phyloP scores from a whole-genome alignment of 2,888 invertebrate species.

The Caenorhabditis sp. region DNA sequence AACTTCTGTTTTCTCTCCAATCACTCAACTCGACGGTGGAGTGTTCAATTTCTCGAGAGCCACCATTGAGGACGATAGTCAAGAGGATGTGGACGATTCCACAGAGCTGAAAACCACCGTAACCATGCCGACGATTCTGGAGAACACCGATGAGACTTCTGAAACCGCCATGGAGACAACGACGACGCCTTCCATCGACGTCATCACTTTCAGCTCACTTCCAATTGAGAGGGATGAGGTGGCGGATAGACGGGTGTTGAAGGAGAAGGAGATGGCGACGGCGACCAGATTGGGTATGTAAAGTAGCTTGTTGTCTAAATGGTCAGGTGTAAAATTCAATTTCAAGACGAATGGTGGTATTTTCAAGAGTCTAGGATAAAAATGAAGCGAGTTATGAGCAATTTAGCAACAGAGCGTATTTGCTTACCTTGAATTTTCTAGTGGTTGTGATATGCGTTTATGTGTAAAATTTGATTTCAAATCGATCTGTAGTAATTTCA shows the following conservation, averaged over 20 bases:
- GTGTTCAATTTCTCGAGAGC: slow-evolving; percentile 56
- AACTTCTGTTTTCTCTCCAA: slow-evolving; percentile 50
- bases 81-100: slow-evolving; percentile 44
- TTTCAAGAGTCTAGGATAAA: not conserved
- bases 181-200: slow-evolving; percentile 21
- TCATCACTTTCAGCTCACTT: slow-evolving; percentile 53
- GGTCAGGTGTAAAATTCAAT: no score
- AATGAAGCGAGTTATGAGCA: no score
- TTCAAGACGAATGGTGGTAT: no score
- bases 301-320: not conserved
- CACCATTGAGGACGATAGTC: slow-evolving; percentile 53
- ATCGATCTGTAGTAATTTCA: no score
- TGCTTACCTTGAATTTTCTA: no score
- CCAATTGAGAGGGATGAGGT: slow-evolving; percentile 56
- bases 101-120: slow-evolving; percentile 14
- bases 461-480: no score
- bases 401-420: no score
- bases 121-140: not conserved
- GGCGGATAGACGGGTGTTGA: slow-evolving; percentile 50
- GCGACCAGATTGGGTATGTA: slow-evolving; percentile 11
- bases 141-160: not conserved
- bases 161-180: not conserved
- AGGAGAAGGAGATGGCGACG: slow-evolving; percentile 55
- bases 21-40: slow-evolving; percentile 44
- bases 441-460: no score